A percentile compares a stretch with the other conserved stretches of the same genome.
These are phyloP conservation scores for Tetramorium alpestre DNA, from an alignment of 1,140 invertebrate species.

Conservation along the genomic window DNA sequence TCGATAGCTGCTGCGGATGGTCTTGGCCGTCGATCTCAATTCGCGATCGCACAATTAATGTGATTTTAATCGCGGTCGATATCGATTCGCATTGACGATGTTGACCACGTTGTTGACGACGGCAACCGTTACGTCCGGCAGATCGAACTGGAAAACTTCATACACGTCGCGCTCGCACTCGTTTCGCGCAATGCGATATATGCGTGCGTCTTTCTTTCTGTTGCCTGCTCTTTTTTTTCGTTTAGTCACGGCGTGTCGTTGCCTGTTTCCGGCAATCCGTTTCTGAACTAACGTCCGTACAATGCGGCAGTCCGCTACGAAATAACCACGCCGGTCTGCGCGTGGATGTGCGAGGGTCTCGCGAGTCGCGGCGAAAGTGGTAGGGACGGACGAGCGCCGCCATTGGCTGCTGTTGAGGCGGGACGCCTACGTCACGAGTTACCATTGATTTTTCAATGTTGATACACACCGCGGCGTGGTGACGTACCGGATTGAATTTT, in stretches of 20 bases:
- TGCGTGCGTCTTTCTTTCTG: not conserved
- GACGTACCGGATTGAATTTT: constrained; percentile 77
- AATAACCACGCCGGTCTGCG: constrained; percentile 79
- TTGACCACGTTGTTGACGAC: not conserved
- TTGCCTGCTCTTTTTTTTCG: not conserved
- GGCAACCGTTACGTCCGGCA: not conserved
- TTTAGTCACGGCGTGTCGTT: constrained; percentile 30
- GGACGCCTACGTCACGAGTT: constrained; percentile 82
- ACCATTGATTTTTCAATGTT: constrained; percentile 85
- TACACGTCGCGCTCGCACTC: constrained; percentile 64
- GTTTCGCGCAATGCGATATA: constrained; percentile 16
- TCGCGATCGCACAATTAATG: not conserved
- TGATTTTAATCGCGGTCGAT: not conserved
- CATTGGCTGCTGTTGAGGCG: constrained; percentile 82
- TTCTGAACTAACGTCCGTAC: constrained; percentile 65
- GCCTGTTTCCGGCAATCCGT: constrained; percentile 60
- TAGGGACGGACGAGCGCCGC: constrained; percentile 23
- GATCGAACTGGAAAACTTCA: constrained; percentile 71
- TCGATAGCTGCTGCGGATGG: not conserved
- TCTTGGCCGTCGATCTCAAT: not conserved
- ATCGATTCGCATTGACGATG: not conserved
- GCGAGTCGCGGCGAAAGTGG: not conserved
- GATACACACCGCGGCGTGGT: constrained; percentile 79
- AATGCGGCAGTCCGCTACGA: constrained; percentile 75
- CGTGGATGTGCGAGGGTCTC: constrained; percentile 55